These are phyloP conservation scores for Rotaria socialis DNA, from an alignment of 2,888 invertebrate species.

Conservation along the genomic window DNA sequence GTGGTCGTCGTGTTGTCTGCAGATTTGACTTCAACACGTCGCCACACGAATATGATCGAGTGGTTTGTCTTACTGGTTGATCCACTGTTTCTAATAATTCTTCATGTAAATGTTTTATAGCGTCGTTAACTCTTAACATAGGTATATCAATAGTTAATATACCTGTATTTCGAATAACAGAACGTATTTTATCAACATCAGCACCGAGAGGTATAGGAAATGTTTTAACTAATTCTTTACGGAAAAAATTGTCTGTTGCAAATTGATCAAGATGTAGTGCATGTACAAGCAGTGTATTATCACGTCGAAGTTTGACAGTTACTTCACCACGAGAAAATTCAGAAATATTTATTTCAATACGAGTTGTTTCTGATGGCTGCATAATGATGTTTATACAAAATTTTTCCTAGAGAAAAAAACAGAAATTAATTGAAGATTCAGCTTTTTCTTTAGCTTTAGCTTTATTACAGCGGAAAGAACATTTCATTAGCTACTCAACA, in stretches of 20 bases:
- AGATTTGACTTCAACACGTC: not conserved
- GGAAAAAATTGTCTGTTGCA: conserved; percentile 33
- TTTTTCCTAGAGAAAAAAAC: too few species aligned
- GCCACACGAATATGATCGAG: not conserved
- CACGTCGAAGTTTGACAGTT: conserved; percentile 20
- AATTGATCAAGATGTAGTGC: conserved; percentile 28
- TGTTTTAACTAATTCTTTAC: conserved; percentile 35
- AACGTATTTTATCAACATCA: conserved; percentile 28
- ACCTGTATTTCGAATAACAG: conserved; percentile 29
- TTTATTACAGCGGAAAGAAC: too few species aligned
- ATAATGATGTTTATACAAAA: not conserved
- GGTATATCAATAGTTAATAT: conserved; percentile 20
- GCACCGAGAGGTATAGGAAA: conserved; percentile 11
- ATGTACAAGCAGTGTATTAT: conserved; percentile 22
- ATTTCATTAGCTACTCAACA: too few species aligned
- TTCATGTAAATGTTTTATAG: not conserved
- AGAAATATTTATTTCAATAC: conserved; percentile 18
- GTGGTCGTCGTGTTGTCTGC: not conserved
- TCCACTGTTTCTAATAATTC: not conserved
- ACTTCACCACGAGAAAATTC: conserved; percentile 24
- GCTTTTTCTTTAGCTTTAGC: too few species aligned
- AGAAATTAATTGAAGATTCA: too few species aligned
- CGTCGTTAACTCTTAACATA: not conserved
- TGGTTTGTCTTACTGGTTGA: not conserved
- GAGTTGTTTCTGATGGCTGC: not conserved